Base-by-base conservation (phyloP, 2,888 invertebrate species). In the Sesia apiformis region DNA sequence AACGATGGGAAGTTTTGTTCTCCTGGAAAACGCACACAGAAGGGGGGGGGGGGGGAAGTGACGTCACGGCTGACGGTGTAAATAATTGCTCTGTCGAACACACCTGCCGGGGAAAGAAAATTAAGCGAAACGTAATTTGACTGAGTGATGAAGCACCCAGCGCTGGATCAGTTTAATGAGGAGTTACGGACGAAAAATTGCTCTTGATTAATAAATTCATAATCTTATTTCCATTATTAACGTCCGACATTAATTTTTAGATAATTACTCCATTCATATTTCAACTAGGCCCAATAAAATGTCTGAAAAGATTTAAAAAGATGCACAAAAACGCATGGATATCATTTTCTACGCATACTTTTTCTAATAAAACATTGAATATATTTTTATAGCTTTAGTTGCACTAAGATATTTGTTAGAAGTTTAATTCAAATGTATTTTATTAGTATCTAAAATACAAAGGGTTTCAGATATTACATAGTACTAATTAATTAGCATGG, bases 71-170 rank as follows among this genome's bases (percentile, higher is more conserved):
- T 80, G 82, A 73, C 84, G 85, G 78, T 83, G 84, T 89, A 88
- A 89, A 89, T 89, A 89, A 89, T 88, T 88, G 86, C 85, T 86
- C 83, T 85, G 89, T 89, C 89, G 89, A 89, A 89, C 85, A 88
- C 89, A 89, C 88, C 89, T 88, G 89, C 83, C 78, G 79, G 78
- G 74, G 78, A 87, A 88, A 88, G 87, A 88, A 89, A 88, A 89
- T 89, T 88, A 89, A 88, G 88, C 80, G 85, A 83, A 87, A 87
- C 86, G 86, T 84, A 87, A 88, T 88, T 88, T 87, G 87, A 87
- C 86, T 88, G 87, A 89, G 84, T 88, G 88, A 88, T 88, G 83
- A 84, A 86, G 88, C 81, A 86, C 84, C 84, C 74, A 72, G 78
- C 70, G 64, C 66, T 79, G 82, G 82, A 87, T 87, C 83, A 82